A percentile compares a stretch with the other conserved stretches of the same genome.
phyloP scores from a whole-genome alignment of 2,113 vertebrate species.

The Oryzias celebensis region DNA sequence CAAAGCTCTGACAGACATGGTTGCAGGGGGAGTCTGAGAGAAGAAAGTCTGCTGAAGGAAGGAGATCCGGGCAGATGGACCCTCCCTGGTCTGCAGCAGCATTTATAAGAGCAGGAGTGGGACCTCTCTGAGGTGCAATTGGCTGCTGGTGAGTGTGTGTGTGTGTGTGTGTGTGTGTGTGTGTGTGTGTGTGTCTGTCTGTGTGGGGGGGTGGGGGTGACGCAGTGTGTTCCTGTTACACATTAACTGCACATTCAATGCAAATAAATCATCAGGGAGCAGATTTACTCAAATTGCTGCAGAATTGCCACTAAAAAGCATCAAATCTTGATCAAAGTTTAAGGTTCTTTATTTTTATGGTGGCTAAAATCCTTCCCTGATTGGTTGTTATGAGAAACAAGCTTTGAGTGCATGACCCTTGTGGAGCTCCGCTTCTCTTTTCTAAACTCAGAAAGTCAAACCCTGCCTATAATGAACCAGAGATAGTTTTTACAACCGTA shows the following conservation, averaged over 20 bases:
- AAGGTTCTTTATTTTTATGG: too few relatives aligned
- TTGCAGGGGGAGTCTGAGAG: conserved; percentile 32
- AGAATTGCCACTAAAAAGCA: conserved; percentile 10
- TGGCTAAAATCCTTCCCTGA: too few relatives aligned
- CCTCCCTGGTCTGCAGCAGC: conserved; percentile 43
- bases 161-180: neutral
- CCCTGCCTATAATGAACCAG: conserved; percentile 50
- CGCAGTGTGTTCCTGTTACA: conserved; percentile 47
- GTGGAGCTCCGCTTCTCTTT: neutral
- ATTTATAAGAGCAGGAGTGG: conserved; percentile 70
- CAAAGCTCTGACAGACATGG: conserved; percentile 68
- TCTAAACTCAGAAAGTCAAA: conserved; percentile 32
- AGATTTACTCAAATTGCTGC: conserved; percentile 13
- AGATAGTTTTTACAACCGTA: conserved; percentile 27
- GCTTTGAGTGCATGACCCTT: too few relatives aligned
- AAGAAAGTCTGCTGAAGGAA: conserved; percentile 39
- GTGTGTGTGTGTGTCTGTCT: conserved; percentile 8
- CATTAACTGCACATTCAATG: conserved; percentile 43
- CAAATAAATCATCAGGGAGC: conserved; percentile 6
- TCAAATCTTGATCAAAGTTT: too few relatives aligned
- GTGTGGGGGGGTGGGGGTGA: conserved; percentile 27
- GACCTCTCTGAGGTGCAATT: conserved; percentile 50
- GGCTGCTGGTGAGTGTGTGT: conserved; percentile 36
- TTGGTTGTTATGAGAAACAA: too few relatives aligned
- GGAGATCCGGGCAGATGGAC: conserved; percentile 61